Percentiles rank a stretch among this genome's conserved stretches.
Evolutionary conservation across 2,113 vertebrate genomes (phyloP).

Genomic region (Emydocephalus ijimae): DNA sequence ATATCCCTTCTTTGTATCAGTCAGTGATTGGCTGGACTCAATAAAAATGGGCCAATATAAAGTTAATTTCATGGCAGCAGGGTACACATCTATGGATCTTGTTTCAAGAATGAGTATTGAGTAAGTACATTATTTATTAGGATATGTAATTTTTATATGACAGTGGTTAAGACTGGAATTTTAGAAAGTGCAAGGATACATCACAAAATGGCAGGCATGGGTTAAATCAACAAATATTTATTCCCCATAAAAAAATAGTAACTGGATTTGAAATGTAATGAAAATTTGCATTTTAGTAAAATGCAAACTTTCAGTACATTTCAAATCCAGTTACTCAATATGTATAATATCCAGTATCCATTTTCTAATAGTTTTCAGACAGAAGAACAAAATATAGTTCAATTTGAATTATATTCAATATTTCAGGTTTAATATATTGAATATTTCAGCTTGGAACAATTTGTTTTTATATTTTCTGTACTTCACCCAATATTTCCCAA

Average conservation of each 20-base stretch:
- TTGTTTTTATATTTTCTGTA: constrained; percentile 2
- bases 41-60: constrained; percentile 99
- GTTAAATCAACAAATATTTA: neutral
- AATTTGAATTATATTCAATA: neutral
- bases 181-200: neutral
- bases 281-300: neutral
- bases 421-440: neutral
- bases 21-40: constrained; percentile 93
- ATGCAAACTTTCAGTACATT: neutral
- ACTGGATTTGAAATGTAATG: neutral
- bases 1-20: constrained; percentile 92
- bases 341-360: neutral
- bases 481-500: constrained; percentile 36
- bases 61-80: constrained; percentile 91
- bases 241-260: neutral
- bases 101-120: constrained; percentile 94
- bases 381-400: neutral
- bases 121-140: constrained; percentile 75
- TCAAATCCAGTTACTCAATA: neutral
- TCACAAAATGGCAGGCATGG: neutral
- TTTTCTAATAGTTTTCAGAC: neutral
- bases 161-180: neutral
- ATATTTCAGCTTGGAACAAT: neutral
- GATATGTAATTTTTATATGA: neutral
- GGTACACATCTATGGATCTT: constrained; percentile 89